Evolutionary conservation across 2,888 invertebrate genomes (phyloP).

Genomic region (Gari tellinella): DNA sequence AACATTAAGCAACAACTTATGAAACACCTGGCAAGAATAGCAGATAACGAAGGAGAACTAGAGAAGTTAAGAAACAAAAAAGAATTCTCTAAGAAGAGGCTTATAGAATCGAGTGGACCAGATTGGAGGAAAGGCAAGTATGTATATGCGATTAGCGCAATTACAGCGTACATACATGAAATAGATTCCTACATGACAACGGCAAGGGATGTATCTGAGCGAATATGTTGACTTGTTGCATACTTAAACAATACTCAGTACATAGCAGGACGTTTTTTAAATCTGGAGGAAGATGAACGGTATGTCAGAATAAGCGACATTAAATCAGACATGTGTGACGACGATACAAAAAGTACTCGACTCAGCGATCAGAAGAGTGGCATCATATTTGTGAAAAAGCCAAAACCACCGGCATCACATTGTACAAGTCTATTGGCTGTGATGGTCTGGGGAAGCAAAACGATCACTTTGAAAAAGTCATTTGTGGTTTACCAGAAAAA

Average conservation of each 20-base stretch:
- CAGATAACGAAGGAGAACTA: too few species aligned
- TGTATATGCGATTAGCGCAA: constrained; percentile 33
- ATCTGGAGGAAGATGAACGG: too few species aligned
- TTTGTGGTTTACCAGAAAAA: constrained; percentile 9
- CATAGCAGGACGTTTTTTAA: too few species aligned
- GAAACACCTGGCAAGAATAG: too few species aligned
- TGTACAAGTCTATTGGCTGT: constrained; percentile 14
- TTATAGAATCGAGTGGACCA: constrained; percentile 38
- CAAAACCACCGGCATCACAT: constrained; percentile 20
- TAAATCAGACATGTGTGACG: too few species aligned
- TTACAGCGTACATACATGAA: constrained; percentile 30
- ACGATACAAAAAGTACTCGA: constrained; percentile 7
- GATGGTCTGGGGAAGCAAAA: constrained; percentile 24
- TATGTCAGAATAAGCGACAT: too few species aligned
- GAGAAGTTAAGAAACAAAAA: constrained; percentile 35
- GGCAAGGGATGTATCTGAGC: constrained; percentile 3
- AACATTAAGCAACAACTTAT: too few species aligned
- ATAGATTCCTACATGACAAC: constrained; percentile 18
- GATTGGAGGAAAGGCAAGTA: constrained; percentile 42
- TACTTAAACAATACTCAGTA: constrained; percentile 3
- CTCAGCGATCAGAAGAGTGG: constrained; percentile 33
- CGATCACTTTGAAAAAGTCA: constrained; percentile 23
- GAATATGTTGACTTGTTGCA: constrained; percentile 7
- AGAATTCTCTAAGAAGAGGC: constrained; percentile 42
- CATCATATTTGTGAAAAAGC: constrained; percentile 4